phyloP scores from a whole-genome alignment of 1,140 invertebrate genomes.

The Drosophila subobscura region DNA sequence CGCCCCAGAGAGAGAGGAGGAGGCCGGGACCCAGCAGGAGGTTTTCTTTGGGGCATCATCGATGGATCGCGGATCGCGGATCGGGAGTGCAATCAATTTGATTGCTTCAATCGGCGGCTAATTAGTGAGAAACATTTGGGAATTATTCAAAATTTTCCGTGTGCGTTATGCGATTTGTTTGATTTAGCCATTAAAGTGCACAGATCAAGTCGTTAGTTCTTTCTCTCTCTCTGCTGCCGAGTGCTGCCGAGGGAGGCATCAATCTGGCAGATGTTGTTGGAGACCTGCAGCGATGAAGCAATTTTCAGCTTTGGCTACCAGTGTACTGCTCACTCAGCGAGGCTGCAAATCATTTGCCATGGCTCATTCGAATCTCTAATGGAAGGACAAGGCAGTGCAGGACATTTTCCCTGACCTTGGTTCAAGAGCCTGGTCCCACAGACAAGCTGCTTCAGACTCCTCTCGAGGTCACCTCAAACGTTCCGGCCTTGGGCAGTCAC shows the following conservation, averaged over 20 bases:
- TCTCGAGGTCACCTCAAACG: constrained; percentile 51
- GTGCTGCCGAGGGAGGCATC: not conserved
- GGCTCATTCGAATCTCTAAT: constrained; percentile 23
- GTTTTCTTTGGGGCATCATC: constrained; percentile 12
- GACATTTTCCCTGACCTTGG: constrained; percentile 60
- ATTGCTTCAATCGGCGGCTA: constrained; percentile 79
- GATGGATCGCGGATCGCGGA: constrained; percentile 19
- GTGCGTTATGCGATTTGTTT: constrained; percentile 49
- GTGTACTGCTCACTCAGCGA: too few species aligned
- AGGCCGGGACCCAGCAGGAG: constrained; percentile 51
- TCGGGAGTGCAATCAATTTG: constrained; percentile 71
- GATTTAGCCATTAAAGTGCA: constrained; percentile 48
- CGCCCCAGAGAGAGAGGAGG: too few species aligned
- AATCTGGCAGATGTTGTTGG: constrained; percentile 28
- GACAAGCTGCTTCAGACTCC: constrained; percentile 10
- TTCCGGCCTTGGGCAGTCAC: constrained; percentile 51
- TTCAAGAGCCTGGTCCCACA: constrained; percentile 13
- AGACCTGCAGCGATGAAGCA: constrained; percentile 50
- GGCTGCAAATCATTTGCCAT: constrained; percentile 31
- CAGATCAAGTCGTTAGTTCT: not conserved
- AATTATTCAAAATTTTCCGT: constrained; percentile 54
- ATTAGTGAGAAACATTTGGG: constrained; percentile 67
- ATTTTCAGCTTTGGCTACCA: constrained; percentile 37
- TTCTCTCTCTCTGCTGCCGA: too few species aligned
- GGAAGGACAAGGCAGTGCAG: constrained; percentile 29